phyloP scores from a whole-genome alignment of 2,797 vertebrate genomes.

The Babyrousa celebensis region DNA sequence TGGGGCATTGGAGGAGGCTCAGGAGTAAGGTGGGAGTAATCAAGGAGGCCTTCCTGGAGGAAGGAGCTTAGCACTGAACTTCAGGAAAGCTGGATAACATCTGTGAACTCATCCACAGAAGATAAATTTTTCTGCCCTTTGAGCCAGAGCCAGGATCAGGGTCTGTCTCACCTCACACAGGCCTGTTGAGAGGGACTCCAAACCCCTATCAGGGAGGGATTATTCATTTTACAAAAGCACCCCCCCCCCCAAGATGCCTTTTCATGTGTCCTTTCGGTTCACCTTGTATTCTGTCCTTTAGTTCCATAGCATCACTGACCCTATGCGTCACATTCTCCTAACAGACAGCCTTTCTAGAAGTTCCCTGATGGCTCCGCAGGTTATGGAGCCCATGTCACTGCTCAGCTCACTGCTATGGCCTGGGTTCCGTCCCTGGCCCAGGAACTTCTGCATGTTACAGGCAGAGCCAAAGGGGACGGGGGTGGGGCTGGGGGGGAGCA shows the following conservation, averaged over 20 bases:
- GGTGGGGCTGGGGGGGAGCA: too few species aligned
- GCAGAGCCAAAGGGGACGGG: too few species aligned
- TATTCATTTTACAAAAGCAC: constrained; percentile 17
- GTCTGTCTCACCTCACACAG: not conserved
- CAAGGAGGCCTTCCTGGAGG: constrained; percentile 11
- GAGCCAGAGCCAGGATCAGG: not conserved
- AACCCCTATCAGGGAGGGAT: not conserved
- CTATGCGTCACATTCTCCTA: not conserved
- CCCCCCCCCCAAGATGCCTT: not conserved
- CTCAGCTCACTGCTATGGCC: too few species aligned
- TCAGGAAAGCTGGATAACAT: not conserved
- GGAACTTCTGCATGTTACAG: too few species aligned
- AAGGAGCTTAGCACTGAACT: not conserved
- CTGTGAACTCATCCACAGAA: not conserved
- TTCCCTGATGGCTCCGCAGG: too few species aligned
- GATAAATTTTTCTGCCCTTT: not conserved
- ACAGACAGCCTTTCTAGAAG: not conserved
- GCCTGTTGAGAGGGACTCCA: not conserved
- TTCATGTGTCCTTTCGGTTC: not conserved
- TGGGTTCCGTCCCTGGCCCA: too few species aligned
- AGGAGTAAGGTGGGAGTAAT: not conserved
- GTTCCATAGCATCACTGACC: not conserved
- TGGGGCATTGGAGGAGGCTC: too few species aligned
- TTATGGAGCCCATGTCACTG: too few species aligned
- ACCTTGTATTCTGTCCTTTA: not conserved